Percentiles rank a stretch among this genome's conserved stretches.
phyloP scores from a whole-genome alignment of 2,888 invertebrate species.

The Mythimna lalbum region DNA sequence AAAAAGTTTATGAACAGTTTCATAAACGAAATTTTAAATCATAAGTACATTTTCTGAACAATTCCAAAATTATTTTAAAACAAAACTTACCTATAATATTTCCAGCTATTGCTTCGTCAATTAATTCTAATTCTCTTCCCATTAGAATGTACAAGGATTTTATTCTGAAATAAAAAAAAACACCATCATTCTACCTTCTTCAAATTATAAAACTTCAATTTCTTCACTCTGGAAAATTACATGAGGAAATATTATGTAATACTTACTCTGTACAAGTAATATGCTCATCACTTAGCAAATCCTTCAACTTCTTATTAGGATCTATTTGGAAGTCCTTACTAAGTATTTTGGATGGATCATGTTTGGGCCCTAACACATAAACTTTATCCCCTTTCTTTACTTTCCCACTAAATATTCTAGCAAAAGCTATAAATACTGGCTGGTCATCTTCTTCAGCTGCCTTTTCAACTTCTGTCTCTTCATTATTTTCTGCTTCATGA shows the following conservation, averaged over 20 bases:
- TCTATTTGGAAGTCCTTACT: slow-evolving; percentile 83
- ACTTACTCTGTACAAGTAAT: slow-evolving; percentile 91
- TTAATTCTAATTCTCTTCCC: slow-evolving; percentile 96
- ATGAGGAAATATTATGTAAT: background rate
- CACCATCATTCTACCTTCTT: no score
- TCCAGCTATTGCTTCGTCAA: slow-evolving; percentile 96
- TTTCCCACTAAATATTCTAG: slow-evolving; percentile 97
- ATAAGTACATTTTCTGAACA: no score
- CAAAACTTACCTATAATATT: slow-evolving; percentile 94
- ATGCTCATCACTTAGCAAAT: slow-evolving; percentile 92
- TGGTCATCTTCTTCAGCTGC: slow-evolving; percentile 84
- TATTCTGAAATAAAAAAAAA: slow-evolving; percentile 83
- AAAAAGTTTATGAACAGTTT: no score
- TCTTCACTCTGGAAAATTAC: no score
- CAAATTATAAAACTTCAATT: no score
- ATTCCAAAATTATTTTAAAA: background rate
- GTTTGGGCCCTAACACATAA: slow-evolving; percentile 96
- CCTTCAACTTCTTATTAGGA: slow-evolving; percentile 89
- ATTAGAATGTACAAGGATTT: slow-evolving; percentile 96
- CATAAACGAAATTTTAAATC: no score
- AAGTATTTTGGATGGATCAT: slow-evolving; percentile 93
- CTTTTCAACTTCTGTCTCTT: slow-evolving; percentile 74
- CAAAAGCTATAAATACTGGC: slow-evolving; percentile 96
- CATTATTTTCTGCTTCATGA: slow-evolving; percentile 67
- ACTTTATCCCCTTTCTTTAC: slow-evolving; percentile 94